Conservation (phyloP, 2,113 vertebrate genomes). For the Pantherophis guttatus region DNA sequence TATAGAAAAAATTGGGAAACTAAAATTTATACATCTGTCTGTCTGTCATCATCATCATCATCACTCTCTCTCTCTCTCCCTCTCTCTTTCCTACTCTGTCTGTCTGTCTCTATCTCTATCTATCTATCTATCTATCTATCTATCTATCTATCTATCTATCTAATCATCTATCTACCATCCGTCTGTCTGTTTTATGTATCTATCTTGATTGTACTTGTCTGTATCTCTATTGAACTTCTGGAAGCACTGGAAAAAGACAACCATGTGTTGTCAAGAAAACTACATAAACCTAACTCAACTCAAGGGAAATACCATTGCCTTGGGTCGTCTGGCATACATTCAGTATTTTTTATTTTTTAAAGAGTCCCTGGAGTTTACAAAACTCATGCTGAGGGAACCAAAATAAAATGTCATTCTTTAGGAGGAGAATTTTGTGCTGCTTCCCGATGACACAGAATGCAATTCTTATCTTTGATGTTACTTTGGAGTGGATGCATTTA, state of each 20-base stretch:
- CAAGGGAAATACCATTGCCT: not conserved
- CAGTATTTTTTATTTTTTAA: not conserved
- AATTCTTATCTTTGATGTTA: not conserved
- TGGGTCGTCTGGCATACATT: not conserved
- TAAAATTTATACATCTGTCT: not conserved
- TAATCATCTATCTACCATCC: not conserved
- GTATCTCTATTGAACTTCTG: not conserved
- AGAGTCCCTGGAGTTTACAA: not conserved
- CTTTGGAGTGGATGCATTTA: not conserved
- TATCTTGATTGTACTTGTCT: not conserved
- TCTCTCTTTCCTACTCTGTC: fast-evolving
- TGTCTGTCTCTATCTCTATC: too few species aligned
- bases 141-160: too few species aligned
- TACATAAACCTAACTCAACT: not conserved
- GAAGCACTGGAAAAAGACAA: not conserved
- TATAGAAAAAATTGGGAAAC: not conserved
- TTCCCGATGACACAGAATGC: not conserved
- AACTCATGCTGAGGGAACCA: not conserved
- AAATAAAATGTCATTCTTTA: not conserved
- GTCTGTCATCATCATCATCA: too few species aligned
- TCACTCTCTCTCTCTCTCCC: too few species aligned
- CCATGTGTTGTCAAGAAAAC: not conserved
- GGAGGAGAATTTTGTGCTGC: not conserved
- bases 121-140: too few species aligned
- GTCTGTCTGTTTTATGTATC: not conserved